Evolutionary conservation across 1,140 invertebrate genomes (phyloP).

Genomic region (Drosophila nannoptera): DNA sequence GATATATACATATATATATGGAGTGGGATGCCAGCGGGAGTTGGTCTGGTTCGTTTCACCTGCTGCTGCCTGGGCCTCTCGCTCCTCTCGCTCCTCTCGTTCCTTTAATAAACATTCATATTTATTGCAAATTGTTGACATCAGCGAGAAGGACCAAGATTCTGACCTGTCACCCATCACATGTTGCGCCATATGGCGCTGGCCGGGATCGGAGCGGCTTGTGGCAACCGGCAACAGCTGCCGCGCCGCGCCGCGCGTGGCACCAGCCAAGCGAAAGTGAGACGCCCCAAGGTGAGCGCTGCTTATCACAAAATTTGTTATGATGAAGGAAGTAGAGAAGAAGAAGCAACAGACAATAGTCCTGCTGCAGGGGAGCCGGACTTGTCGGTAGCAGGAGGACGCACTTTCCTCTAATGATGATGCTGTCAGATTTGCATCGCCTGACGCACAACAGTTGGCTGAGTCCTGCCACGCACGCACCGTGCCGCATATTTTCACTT

Average conservation of each 20-base stretch:
- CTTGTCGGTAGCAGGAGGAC: conserved; percentile 6
- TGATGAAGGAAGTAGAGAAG: conserved; percentile 14
- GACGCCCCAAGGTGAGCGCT: conserved; percentile 65
- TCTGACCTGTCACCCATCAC: conserved; percentile 57
- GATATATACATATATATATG: too few relatives aligned
- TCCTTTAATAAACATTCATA: conserved; percentile 62
- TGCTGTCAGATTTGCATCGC: conserved; percentile 69
- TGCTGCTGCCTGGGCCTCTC: too few relatives aligned
- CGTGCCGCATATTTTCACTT: conserved; percentile 55
- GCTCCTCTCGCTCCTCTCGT: too few relatives aligned
- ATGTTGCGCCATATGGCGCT: conserved; percentile 42
- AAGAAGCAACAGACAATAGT: too few relatives aligned
- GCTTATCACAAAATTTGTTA: conserved; percentile 62
- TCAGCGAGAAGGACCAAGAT: conserved; percentile 6
- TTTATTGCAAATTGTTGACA: conserved; percentile 70
- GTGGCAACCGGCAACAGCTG: conserved; percentile 50
- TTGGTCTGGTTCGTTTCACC: too few relatives aligned
- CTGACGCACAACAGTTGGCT: conserved; percentile 60
- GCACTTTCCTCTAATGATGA: conserved; percentile 56
- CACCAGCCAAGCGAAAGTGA: conserved; percentile 58
- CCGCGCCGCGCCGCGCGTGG: conserved; percentile 46
- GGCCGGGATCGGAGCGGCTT: conserved; percentile 33
- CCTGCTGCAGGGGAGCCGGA: conserved; percentile 10
- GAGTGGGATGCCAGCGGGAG: too few relatives aligned
- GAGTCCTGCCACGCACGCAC: conserved; percentile 24